Evolutionary conservation across 2,888 invertebrate genomes (phyloP).

Genomic region (Lepidochrysops patricia): DNA sequence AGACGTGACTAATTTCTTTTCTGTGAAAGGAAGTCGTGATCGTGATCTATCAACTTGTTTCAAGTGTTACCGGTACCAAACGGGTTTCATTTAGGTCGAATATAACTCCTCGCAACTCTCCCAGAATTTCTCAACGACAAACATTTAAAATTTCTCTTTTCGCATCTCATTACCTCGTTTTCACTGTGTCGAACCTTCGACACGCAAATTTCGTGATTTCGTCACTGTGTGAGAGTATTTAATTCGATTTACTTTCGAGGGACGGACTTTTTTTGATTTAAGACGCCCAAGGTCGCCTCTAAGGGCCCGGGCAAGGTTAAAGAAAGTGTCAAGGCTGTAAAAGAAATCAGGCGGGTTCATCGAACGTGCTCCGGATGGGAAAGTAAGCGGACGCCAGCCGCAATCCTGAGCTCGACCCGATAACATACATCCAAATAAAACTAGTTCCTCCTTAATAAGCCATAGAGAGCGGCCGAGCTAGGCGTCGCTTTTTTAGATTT

Average conservation of each 20-base stretch:
- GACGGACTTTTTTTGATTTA: not conserved
- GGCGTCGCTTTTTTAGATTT: slow-evolving; percentile 37
- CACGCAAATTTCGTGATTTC: slow-evolving; percentile 58
- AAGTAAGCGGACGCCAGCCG: slow-evolving; percentile 56
- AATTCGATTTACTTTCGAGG: slow-evolving; percentile 57
- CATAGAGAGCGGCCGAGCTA: slow-evolving; percentile 29
- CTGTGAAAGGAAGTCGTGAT: slow-evolving; percentile 37
- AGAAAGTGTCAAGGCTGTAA: slow-evolving; percentile 73
- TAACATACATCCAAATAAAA: slow-evolving; percentile 61
- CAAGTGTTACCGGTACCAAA: slow-evolving; percentile 47
- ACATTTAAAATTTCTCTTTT: slow-evolving; percentile 73
- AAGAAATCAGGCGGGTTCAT: slow-evolving; percentile 69
- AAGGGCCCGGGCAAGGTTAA: slow-evolving; percentile 53
- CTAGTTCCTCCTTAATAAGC: slow-evolving; percentile 50
- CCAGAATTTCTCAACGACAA: slow-evolving; percentile 64
- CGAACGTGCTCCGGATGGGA: slow-evolving; percentile 57
- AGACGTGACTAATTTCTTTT: slow-evolving; percentile 24
- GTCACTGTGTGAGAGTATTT: slow-evolving; percentile 65
- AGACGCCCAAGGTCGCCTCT: slow-evolving; percentile 54
- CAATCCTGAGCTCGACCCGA: slow-evolving; percentile 50
- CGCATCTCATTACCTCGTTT: slow-evolving; percentile 69
- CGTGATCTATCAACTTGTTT: slow-evolving; percentile 30
- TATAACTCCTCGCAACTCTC: slow-evolving; percentile 61
- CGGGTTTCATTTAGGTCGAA: slow-evolving; percentile 63
- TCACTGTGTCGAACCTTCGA: slow-evolving; percentile 56